These are phyloP conservation scores for Conus betulinus DNA, from an alignment of 1,140 invertebrate species.

Conservation along the genomic window DNA sequence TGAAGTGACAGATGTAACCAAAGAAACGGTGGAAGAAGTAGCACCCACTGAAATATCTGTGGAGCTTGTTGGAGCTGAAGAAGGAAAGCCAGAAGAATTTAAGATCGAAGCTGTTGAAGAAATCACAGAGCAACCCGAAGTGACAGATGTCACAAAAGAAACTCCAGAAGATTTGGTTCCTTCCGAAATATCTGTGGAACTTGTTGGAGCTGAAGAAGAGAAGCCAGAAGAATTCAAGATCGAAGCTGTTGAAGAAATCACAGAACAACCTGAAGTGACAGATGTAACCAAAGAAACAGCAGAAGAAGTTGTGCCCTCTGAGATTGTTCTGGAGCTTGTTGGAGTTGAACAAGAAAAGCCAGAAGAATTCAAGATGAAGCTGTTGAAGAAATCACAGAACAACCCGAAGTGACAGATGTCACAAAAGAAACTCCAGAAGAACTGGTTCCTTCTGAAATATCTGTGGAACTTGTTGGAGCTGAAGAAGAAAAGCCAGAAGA, in stretches of 20 bases:
- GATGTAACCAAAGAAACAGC: constrained; percentile 38
- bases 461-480: not conserved
- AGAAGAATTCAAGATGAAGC: constrained; percentile 13
- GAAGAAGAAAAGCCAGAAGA: not conserved
- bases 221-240: constrained; percentile 33
- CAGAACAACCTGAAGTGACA: constrained; percentile 40
- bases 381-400: constrained; percentile 15
- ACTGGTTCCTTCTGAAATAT: constrained; percentile 29
- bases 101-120: constrained; percentile 38
- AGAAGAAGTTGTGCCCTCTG: constrained; percentile 29
- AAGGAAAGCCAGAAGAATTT: constrained; percentile 28
- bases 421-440: constrained; percentile 22
- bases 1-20: constrained; percentile 29
- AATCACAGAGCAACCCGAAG: constrained; percentile 21
- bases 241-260: constrained; percentile 40
- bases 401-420: constrained; percentile 39
- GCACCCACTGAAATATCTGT: constrained; percentile 45
- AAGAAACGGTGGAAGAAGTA: constrained; percentile 39
- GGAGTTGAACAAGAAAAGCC: constrained; percentile 45
- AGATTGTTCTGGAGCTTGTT: constrained; percentile 50
- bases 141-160: constrained; percentile 26
- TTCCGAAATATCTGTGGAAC: constrained; percentile 35
- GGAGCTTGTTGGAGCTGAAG: constrained; percentile 49
- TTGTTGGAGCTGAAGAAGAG: constrained; percentile 25
- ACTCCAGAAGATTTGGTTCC: constrained; percentile 7